phyloP scores from a whole-genome alignment of 1,140 invertebrate species.

The Lucilia cuprina region DNA sequence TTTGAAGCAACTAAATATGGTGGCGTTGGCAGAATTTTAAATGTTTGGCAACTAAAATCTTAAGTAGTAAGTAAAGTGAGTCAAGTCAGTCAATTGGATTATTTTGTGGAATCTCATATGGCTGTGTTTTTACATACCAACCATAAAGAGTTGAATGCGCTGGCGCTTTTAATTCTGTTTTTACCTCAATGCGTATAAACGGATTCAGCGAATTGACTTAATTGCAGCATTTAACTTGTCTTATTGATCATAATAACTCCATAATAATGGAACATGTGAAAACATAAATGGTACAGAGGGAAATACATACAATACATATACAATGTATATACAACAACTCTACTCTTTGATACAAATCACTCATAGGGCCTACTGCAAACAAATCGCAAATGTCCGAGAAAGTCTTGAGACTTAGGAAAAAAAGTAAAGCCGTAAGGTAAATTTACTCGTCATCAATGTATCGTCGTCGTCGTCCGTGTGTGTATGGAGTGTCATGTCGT shows the following conservation, averaged over 20 bases:
- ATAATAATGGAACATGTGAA: slow-evolving; percentile 62
- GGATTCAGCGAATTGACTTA: slow-evolving; percentile 47
- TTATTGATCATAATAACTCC: slow-evolving; percentile 64
- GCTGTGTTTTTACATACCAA: neutral
- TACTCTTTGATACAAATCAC: neutral
- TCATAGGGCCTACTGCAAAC: neutral
- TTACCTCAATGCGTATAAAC: slow-evolving; percentile 26
- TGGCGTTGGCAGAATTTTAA: neutral
- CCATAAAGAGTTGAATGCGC: slow-evolving; percentile 5
- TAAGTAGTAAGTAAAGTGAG: neutral
- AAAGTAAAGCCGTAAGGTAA: slow-evolving; percentile 10
- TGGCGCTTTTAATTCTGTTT: neutral
- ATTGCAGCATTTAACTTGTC: slow-evolving; percentile 63
- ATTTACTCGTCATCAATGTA: neutral
- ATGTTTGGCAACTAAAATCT: neutral
- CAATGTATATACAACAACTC: neutral
- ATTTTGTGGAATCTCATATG: neutral
- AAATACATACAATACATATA: neutral
- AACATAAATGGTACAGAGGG: neutral
- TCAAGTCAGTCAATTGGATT: neutral
- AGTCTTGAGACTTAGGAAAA: neutral
- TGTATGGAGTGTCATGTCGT: slow-evolving; percentile 22
- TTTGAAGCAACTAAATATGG: neutral
- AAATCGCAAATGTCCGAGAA: neutral
- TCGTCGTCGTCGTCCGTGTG: neutral